Evolutionary conservation across 1,140 invertebrate genomes (phyloP).

Genomic region (Drosophila kanapiae): DNA sequence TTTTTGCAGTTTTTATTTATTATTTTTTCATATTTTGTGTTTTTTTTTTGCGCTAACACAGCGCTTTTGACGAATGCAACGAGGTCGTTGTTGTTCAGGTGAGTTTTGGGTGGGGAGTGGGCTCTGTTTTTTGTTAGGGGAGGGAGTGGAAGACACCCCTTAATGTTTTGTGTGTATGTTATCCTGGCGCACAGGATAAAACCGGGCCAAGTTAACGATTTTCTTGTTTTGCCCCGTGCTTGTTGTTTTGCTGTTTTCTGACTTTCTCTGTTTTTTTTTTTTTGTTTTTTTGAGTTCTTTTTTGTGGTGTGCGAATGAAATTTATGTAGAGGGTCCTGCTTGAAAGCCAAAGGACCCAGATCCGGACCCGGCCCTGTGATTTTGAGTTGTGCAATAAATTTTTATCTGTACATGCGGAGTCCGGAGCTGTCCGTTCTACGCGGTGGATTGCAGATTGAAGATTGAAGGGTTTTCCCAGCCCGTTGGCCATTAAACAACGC

Average conservation of each 20-base stretch:
- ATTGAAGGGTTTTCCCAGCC: slow-evolving; percentile 30
- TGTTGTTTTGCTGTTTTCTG: slow-evolving; percentile 1
- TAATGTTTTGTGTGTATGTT: slow-evolving; percentile 20
- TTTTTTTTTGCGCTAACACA: slow-evolving; percentile 50
- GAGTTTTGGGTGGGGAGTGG: slow-evolving; percentile 15
- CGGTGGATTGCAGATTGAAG: slow-evolving; percentile 4
- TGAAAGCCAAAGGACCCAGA: slow-evolving; percentile 34
- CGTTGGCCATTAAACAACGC: slow-evolving; percentile 75
- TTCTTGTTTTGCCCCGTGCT: slow-evolving; percentile 44
- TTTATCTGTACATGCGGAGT: slow-evolving; percentile 79
- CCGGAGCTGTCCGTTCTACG: slow-evolving; percentile 24
- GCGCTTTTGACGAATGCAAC: slow-evolving; percentile 73
- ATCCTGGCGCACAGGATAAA: slow-evolving; percentile 47
- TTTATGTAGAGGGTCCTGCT: slow-evolving; percentile 44
- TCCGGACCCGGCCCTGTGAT: slow-evolving; percentile 54
- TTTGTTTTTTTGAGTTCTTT: not conserved
- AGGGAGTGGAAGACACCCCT: not conserved
- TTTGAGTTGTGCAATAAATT: slow-evolving; percentile 84
- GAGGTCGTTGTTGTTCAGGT: slow-evolving; percentile 55
- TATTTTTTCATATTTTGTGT: slow-evolving; percentile 7
- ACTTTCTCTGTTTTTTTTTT: not conserved
- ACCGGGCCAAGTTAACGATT: slow-evolving; percentile 71
- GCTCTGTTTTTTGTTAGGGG: slow-evolving; percentile 10
- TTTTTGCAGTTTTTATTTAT: slow-evolving; percentile 44
- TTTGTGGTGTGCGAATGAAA: slow-evolving; percentile 56